phyloP scores from a whole-genome alignment of 2,888 invertebrate genomes.

The Hydroisotoma schaefferi region DNA sequence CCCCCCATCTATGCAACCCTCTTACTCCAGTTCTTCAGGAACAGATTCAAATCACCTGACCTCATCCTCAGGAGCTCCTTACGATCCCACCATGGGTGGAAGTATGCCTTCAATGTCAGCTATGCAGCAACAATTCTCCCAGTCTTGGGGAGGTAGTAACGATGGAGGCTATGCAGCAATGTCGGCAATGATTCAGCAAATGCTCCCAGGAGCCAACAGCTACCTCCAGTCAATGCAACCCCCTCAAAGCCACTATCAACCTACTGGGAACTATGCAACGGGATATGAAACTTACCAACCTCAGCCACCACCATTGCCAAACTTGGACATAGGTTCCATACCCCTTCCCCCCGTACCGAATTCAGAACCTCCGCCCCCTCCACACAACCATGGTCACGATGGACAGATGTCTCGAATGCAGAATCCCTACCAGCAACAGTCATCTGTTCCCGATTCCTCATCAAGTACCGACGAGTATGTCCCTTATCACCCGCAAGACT shows the following conservation, averaged over 20 bases:
- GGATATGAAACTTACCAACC: slow-evolving; percentile 28
- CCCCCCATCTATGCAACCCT: background rate
- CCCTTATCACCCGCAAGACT: background rate
- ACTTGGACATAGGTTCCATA: slow-evolving; percentile 34
- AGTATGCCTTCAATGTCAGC: slow-evolving; percentile 16
- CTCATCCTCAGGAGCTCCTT: background rate
- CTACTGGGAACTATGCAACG: slow-evolving; percentile 4
- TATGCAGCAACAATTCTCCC: slow-evolving; percentile 25
- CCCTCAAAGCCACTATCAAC: background rate
- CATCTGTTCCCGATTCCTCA: slow-evolving; percentile 10
- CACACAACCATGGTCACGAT: slow-evolving; percentile 17
- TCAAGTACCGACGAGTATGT: slow-evolving; percentile 1
- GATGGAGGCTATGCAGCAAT: slow-evolving; percentile 23
- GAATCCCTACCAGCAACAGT: slow-evolving; percentile 17
- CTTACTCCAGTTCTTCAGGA: slow-evolving; percentile 3
- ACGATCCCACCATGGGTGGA: background rate
- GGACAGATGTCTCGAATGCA: slow-evolving; percentile 16
- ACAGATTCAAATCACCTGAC: background rate
- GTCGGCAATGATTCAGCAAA: slow-evolving; percentile 20
- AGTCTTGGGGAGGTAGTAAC: slow-evolving; percentile 27
- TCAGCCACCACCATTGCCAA: slow-evolving; percentile 22
- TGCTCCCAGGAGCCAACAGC: slow-evolving; percentile 18
- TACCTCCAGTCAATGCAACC: slow-evolving; percentile 29
- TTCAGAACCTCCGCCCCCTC: slow-evolving; percentile 20
- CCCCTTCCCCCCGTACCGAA: slow-evolving; percentile 37